Conservation (phyloP, 2,113 vertebrate species). For the Hymenochirus boettgeri region DNA sequence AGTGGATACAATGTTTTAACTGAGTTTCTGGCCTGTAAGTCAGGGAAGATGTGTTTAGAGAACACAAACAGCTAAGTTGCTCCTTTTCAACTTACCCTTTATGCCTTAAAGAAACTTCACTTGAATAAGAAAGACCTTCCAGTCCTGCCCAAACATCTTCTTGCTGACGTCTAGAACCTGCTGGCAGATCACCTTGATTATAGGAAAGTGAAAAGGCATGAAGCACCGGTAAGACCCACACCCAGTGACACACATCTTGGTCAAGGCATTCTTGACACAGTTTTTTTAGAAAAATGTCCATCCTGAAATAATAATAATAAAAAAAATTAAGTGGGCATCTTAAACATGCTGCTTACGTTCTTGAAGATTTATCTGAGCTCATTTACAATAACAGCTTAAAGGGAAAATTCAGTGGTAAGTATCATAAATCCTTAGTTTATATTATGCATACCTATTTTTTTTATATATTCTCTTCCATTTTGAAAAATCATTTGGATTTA, state of each 20-base stretch:
- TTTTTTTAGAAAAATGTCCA: accelerated
- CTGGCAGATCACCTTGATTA: not conserved
- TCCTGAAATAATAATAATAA: conserved; percentile 23
- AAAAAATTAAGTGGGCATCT: not conserved
- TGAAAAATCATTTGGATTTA: too few species aligned
- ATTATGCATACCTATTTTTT: too few species aligned
- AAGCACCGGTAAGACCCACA: conserved; percentile 57
- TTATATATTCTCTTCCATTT: too few species aligned
- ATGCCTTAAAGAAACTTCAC: accelerated
- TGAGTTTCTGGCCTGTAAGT: too few species aligned
- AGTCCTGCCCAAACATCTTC: conserved; percentile 72
- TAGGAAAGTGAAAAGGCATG: conserved; percentile 38
- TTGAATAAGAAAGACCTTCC: conserved; percentile 48
- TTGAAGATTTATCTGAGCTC: too few species aligned
- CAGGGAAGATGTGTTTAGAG: too few species aligned
- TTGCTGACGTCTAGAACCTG: not conserved
- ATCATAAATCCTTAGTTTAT: too few species aligned
- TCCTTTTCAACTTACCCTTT: not conserved
- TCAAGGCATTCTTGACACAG: conserved; percentile 49
- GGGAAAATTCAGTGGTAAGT: too few species aligned
- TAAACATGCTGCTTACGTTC: too few species aligned
- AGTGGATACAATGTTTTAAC: too few species aligned
- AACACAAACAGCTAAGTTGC: too few species aligned
- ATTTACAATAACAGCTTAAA: too few species aligned
- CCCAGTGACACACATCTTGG: not conserved